Evolutionary conservation across 1,140 invertebrate genomes (phyloP), one percentile per base, ranked within the genome.

Genomic region (Triops cancriformis): DNA sequence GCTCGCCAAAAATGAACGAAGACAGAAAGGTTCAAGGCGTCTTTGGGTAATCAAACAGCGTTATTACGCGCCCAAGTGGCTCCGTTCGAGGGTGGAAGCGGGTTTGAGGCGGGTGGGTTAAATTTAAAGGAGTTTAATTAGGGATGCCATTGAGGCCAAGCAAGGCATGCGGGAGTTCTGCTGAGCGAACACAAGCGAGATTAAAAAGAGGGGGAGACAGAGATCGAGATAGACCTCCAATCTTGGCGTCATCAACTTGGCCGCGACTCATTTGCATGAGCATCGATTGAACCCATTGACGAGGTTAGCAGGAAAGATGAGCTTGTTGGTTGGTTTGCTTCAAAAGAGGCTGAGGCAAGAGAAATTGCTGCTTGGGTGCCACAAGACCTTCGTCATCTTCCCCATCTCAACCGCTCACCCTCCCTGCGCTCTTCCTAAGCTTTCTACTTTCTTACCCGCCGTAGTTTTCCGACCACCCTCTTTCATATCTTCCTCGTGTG

Each of bases 201-300:
- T 64, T 64, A 64, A 64, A 64, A 64, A 23, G 51, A 64, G 45
- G 23, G 51, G 51, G 14, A 14, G 51, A 64, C 10, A 64, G 51
- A 64, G 51, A 64, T 64, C 51, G 51, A 64, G 51, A 64, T 64
- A 64, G 51, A 64, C n/a, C 51, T 64, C 51, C 51, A 64, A 64
- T 64, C 51, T 64, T 64, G 51, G 51, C 51, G 51, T 64, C 51
- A 64, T 64, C 51, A 64, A 64, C 51, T 64, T 64, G 51, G 51
- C 51, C 51, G 51, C 51, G 51, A 64, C 51, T 64, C 51, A 64
- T 64, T 64, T 64, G 51, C 51, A 64, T 64, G 51, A 64, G 51
- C 51, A 64, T 64, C 51, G 51, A 64, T 64, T 64, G 51, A 64
- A 64, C 51, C 51, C 51, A 64, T 64, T 64, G 51, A 64, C 51